Conservation (phyloP, 2,797 vertebrate species). For the Eidolon dupreanum region DNA sequence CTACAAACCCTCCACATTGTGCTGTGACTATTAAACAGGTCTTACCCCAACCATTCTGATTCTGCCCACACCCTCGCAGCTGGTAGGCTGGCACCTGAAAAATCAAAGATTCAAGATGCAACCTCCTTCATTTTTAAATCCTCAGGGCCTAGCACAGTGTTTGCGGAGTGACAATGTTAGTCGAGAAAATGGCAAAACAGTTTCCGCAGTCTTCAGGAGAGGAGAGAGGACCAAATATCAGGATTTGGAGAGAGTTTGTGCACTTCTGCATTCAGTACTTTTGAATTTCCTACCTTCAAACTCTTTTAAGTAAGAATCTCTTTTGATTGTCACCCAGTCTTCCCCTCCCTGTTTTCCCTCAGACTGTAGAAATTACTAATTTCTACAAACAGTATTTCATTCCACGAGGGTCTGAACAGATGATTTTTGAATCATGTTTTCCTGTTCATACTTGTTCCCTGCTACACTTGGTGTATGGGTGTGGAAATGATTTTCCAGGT, state of each 20-base stretch:
- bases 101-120: not conserved
- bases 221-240: not conserved
- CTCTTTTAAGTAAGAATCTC: not conserved
- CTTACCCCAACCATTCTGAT: not conserved
- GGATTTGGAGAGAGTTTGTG: not conserved
- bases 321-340: not conserved
- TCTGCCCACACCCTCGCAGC: not conserved
- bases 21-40: accelerated
- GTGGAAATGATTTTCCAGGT: slow-evolving; percentile 42
- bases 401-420: not conserved
- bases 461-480: not conserved
- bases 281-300: not conserved
- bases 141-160: not conserved
- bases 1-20: not conserved
- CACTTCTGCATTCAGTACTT: not conserved
- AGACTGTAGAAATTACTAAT: not conserved
- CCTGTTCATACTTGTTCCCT: slow-evolving; percentile 27
- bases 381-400: not conserved
- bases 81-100: not conserved
- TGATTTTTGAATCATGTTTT: not conserved
- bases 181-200: not conserved
- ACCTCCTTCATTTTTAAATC: not conserved
- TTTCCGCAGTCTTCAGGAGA: not conserved
- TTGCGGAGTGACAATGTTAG: not conserved
- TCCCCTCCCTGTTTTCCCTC: not conserved